Conservation (phyloP, 2,113 vertebrate species). For the Polypterus senegalus region DNA sequence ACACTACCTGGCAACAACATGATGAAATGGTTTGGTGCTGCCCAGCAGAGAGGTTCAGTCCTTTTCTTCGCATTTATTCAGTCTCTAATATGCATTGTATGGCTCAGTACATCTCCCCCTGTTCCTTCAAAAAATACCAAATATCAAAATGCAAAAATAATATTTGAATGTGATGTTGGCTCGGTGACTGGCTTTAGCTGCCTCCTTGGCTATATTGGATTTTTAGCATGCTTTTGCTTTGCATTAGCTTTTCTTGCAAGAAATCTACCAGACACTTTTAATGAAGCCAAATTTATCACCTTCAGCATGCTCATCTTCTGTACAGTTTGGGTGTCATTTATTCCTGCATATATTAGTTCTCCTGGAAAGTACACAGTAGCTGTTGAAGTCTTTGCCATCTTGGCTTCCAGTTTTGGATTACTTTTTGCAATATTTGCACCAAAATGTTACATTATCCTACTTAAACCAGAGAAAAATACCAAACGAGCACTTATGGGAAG, state of each 20-base stretch:
- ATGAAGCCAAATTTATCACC: neutral
- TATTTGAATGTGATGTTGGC: neutral
- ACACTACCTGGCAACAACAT: constrained; percentile 14
- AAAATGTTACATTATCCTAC: neutral
- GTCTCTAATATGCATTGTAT: neutral
- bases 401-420: neutral
- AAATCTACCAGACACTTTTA: neutral
- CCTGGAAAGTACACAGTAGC: neutral
- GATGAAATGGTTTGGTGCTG: constrained; percentile 11
- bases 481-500: neutral
- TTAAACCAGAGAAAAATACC: neutral
- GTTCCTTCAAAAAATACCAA: neutral
- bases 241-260: neutral
- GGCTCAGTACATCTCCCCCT: neutral
- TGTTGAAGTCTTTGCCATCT: neutral
- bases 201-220: neutral
- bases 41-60: constrained; percentile 12
- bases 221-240: neutral
- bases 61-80: neutral
- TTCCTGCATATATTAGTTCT: neutral
- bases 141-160: neutral
- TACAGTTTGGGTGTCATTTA: neutral
- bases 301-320: constrained; percentile 1
- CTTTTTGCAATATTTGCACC: neutral
- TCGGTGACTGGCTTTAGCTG: neutral